Evolutionary conservation across 92 coral and sea anemone species (phyloP).

Genomic region (Montipora capitata): DNA sequence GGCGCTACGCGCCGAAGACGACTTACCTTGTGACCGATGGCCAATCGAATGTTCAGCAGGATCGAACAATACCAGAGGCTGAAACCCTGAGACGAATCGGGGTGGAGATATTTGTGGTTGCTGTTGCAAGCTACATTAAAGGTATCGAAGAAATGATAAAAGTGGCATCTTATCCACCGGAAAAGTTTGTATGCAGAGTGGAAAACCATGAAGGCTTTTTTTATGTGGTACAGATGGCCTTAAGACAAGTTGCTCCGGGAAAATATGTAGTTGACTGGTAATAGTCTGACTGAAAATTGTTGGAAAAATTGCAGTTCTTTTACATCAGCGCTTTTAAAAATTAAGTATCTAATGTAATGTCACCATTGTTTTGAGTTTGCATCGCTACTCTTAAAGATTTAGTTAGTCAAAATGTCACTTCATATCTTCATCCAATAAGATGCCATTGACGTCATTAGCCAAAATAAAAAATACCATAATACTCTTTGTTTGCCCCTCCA

Average conservation of each 20-base stretch:
- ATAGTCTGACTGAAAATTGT: no score
- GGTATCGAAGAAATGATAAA: slow-evolving; percentile 24
- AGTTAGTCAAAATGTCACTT: no score
- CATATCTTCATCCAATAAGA: no score
- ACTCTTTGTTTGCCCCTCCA: no score
- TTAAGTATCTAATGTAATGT: no score
- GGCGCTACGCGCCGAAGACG: background rate
- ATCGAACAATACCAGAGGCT: background rate
- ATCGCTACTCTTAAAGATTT: no score
- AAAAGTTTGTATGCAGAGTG: background rate
- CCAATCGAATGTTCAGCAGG: background rate
- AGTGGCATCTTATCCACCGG: slow-evolving; percentile 20
- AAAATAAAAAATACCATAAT: no score
- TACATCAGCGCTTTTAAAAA: no score
- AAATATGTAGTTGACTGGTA: background rate
- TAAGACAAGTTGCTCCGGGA: background rate
- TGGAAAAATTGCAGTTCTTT: no score
- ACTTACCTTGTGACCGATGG: slow-evolving; percentile 24
- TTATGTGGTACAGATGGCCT: background rate
- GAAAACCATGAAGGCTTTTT: background rate
- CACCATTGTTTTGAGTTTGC: no score
- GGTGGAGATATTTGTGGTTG: slow-evolving; percentile 25
- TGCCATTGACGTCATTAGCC: no score
- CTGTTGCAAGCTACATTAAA: slow-evolving; percentile 2
- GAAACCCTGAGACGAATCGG: background rate